Percentiles rank a stretch among this genome's conserved stretches.
Conservation (phyloP, 2,113 vertebrate genomes). For the Cromileptes altivelis region DNA sequence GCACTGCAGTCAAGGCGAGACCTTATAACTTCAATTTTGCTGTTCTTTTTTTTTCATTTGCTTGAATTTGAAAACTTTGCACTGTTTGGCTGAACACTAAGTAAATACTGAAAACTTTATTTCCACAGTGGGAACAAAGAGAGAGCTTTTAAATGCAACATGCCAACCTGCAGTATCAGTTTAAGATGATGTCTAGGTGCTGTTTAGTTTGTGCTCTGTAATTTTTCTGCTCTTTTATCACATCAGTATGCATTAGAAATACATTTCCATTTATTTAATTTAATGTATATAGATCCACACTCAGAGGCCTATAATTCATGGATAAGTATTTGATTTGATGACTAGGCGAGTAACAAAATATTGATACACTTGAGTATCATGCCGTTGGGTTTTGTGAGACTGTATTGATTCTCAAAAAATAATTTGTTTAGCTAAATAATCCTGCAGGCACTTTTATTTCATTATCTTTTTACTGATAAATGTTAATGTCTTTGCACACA, state of each 20-base stretch:
- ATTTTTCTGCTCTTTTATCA: neutral
- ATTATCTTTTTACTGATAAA: no score
- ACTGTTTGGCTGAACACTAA: constrained; percentile 20
- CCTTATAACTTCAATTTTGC: constrained; percentile 28
- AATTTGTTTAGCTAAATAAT: no score
- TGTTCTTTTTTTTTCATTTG: neutral
- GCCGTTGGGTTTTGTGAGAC: no score
- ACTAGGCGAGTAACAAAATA: neutral
- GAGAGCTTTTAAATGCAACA: constrained; percentile 10
- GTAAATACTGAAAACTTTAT: constrained; percentile 22
- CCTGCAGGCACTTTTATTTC: no score
- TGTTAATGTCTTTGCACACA: no score
- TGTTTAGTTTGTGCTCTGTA: constrained; percentile 9
- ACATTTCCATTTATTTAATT: neutral
- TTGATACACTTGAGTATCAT: no score
- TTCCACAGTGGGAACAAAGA: neutral
- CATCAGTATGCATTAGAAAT: neutral
- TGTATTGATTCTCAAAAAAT: no score
- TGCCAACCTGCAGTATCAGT: constrained; percentile 9
- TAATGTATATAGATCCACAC: neutral
- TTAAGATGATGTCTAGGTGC: constrained; percentile 3
- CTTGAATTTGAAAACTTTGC: constrained; percentile 34
- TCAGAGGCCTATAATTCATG: neutral
- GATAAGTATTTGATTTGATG: neutral
- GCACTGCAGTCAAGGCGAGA: constrained; percentile 17